These are phyloP conservation scores for Steatornis caripensis DNA, from an alignment of 2,113 vertebrate genomes.

Conservation along the genomic window DNA sequence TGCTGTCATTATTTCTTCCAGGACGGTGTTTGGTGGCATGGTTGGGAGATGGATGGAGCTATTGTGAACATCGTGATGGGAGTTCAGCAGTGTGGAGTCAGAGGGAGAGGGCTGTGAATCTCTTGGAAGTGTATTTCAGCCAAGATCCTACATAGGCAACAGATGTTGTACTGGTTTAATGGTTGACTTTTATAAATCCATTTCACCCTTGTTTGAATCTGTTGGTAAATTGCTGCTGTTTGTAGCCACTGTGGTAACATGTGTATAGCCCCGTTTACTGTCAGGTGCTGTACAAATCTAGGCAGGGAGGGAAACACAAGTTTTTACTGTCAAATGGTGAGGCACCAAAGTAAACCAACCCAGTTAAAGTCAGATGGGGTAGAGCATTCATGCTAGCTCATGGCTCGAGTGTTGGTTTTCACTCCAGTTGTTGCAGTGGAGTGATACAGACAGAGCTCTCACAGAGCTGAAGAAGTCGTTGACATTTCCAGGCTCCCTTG, in stretches of 20 bases:
- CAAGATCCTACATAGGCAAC: neutral
- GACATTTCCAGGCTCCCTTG: neutral
- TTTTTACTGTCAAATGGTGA: neutral
- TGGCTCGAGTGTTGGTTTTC: rapidly evolving
- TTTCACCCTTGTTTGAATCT: neutral
- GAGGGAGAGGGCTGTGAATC: constrained; percentile 11
- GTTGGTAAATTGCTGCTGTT: neutral
- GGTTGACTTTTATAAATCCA: neutral
- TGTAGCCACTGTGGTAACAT: neutral
- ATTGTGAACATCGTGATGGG: neutral
- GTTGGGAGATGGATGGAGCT: constrained; percentile 34
- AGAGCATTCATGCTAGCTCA: rapidly evolving
- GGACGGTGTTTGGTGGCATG: neutral
- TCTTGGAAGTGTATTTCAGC: neutral
- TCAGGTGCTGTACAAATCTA: neutral
- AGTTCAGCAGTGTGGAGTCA: neutral
- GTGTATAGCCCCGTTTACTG: neutral
- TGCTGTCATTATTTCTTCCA: neutral
- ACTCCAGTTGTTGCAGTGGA: rapidly evolving
- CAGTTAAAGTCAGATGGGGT: neutral
- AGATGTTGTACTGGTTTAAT: neutral
- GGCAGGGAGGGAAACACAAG: neutral
- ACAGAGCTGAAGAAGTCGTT: neutral
- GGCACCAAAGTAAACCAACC: neutral
- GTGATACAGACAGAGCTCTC: neutral